Percentiles rank a stretch among this genome's conserved stretches.
phyloP scores from a whole-genome alignment of 2,888 invertebrate species.

The Sarcophaga caerulescens region DNA sequence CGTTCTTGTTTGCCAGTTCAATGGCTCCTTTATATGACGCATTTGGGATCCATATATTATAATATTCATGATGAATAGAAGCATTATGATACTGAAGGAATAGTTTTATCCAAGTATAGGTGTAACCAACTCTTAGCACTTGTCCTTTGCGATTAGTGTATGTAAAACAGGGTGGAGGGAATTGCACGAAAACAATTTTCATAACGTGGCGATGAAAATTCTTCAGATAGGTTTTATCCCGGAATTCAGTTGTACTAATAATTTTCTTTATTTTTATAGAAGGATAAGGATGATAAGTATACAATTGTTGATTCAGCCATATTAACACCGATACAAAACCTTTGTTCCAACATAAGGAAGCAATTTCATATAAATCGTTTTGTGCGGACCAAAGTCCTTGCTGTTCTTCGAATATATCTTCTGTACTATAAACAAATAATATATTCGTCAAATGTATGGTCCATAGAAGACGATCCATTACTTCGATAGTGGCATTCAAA shows the following conservation, averaged over 20 bases:
- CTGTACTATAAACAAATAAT: not conserved
- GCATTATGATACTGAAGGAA: conserved; percentile 72
- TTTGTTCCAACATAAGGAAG: conserved; percentile 69
- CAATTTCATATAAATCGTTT: conserved; percentile 36
- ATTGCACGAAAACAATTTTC: conserved; percentile 44
- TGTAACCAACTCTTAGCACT: conserved; percentile 70
- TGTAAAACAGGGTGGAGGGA: conserved; percentile 48
- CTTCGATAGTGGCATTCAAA: not conserved
- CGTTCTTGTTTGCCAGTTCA: not conserved
- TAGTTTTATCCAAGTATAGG: conserved; percentile 68
- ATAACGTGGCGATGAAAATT: conserved; percentile 70
- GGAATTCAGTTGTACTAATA: conserved; percentile 49
- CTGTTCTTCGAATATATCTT: not conserved
- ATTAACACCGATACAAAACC: conserved; percentile 71
- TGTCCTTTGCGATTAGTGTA: conserved; percentile 62
- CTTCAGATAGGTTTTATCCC: conserved; percentile 40
- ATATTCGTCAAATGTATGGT: conserved; percentile 46
- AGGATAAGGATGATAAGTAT: conserved; percentile 72
- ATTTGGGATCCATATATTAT: conserved; percentile 19
- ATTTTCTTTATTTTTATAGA: conserved; percentile 59
- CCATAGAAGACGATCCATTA: conserved; percentile 47
- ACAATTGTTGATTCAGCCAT: conserved; percentile 52
- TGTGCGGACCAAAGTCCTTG: not conserved
- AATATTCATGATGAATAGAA: conserved; percentile 20
- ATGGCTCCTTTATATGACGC: not conserved